Base-by-base conservation (phyloP, 2,113 vertebrate species). In the Atractosteus spatula region DNA sequence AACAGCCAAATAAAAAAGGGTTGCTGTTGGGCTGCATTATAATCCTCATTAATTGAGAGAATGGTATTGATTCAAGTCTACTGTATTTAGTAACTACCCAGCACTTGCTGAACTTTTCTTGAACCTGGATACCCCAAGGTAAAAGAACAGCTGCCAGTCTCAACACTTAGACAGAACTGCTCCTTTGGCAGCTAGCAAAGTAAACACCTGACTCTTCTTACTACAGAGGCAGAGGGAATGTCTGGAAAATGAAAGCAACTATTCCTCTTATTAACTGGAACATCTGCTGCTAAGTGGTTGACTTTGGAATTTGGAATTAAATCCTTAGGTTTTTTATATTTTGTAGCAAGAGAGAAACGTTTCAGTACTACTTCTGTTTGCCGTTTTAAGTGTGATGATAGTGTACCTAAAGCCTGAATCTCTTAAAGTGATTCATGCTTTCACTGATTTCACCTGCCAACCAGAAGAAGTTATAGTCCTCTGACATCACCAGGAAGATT, bases 201-300 rank as follows among this genome's bases (percentile, higher is more conserved):
- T 17, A 71, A 69, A 79, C 77, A 81, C 73, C 75, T 81, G 76
- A 76, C 77, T 43, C 47, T 45, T 74, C 45, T 1, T 10, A 14
- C 13, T 68, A 14, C 57, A n/a, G 41, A 47, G 74, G 64, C 44
- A 64, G 42, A 71, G 43, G 3, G 42, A 41, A 12, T 55, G 29
- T 43, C 11, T 7, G 56, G 44, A 51, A 29, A 29, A 17, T 68
- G 51, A 54, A 14, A 14, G 68, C 64, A 74, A 51, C 47, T 51
- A 10, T 10, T 51, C 47, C 10, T 29, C 29, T 51, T 51, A 5
- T 74, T 71, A 71, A 74, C 62, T 43, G 41, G 55, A 12, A 4
- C 56, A 41, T 43, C 62, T 65, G 72, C 73, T 3, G 41, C 67
- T 66, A 43, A 51, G 14, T 29, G 14, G 64, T 47, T 69, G 67